These are phyloP conservation scores for Latrodectus geometricus DNA, from an alignment of 1,140 invertebrate species.

Conservation along the genomic window DNA sequence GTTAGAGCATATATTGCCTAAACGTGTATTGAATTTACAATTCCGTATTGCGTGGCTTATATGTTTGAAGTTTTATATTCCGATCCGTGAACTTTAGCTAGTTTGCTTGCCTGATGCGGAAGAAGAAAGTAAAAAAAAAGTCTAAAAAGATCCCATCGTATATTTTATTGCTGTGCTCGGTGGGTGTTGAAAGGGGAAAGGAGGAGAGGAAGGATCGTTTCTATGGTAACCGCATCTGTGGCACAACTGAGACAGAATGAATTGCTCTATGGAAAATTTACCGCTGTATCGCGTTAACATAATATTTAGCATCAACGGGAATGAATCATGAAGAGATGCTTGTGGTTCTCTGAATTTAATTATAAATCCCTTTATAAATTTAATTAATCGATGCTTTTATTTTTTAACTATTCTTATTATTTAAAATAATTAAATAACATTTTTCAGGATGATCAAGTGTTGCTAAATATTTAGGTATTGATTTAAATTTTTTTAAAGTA, in stretches of 20 bases:
- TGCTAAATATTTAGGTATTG: too few species aligned
- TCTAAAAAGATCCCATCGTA: background rate
- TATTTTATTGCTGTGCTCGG: slow-evolving; percentile 36
- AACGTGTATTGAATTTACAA: background rate
- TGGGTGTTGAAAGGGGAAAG: slow-evolving; percentile 26
- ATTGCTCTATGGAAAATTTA: background rate
- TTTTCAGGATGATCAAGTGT: too few species aligned
- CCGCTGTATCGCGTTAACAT: background rate
- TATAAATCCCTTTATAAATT: too few species aligned
- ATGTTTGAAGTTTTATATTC: background rate
- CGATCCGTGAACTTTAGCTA: background rate
- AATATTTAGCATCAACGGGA: background rate
- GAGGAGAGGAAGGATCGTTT: background rate
- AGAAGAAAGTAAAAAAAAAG: background rate
- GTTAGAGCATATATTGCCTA: background rate
- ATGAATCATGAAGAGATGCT: too few species aligned
- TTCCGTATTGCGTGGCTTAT: background rate
- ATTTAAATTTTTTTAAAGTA: too few species aligned
- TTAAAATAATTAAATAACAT: too few species aligned
- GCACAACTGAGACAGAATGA: background rate
- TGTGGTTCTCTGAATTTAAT: too few species aligned
- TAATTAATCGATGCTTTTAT: too few species aligned
- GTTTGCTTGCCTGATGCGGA: background rate
- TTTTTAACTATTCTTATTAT: too few species aligned
- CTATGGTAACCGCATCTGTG: slow-evolving; percentile 27